phyloP scores from a whole-genome alignment of 2,888 invertebrate genomes.

The Gnatocerus cornutus region DNA sequence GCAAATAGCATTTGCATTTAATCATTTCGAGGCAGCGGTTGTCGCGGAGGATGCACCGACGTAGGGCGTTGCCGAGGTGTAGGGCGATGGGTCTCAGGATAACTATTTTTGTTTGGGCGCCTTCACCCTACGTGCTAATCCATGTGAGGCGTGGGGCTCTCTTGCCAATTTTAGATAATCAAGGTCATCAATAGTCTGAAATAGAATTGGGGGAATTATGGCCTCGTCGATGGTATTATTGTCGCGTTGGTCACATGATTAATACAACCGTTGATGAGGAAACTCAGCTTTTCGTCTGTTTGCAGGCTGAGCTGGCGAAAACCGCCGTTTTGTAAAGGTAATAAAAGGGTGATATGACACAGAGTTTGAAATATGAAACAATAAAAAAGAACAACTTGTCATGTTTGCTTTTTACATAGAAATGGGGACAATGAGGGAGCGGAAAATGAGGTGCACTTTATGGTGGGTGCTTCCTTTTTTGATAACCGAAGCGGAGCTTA shows the following conservation, averaged over 20 bases:
- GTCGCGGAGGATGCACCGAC: background rate
- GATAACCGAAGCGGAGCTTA: no score
- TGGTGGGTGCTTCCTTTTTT: background rate
- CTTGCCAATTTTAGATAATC: background rate
- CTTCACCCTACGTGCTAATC: background rate
- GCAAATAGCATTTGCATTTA: conserved; percentile 19
- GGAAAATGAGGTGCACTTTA: background rate
- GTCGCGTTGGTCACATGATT: conserved; percentile 2
- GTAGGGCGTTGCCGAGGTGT: conserved; percentile 2
- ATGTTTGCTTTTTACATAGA: conserved; percentile 5
- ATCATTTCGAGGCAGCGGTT: background rate
- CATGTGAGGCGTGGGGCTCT: background rate
- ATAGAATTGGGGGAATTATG: conserved; percentile 3
- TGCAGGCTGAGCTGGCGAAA: no score
- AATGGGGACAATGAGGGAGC: background rate
- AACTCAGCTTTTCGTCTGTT: background rate
- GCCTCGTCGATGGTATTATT: background rate
- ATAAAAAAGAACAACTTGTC: conserved; percentile 7
- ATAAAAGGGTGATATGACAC: background rate
- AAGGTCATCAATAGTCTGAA: background rate
- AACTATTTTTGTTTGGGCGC: no score
- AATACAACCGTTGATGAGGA: background rate
- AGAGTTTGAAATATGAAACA: conserved; percentile 1
- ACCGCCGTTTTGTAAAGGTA: background rate
- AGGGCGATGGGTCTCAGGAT: no score